Percentiles rank a stretch among this genome's conserved stretches.
Evolutionary conservation across 2,888 invertebrate species (phyloP).

Genomic region (Ischnura elegans): DNA sequence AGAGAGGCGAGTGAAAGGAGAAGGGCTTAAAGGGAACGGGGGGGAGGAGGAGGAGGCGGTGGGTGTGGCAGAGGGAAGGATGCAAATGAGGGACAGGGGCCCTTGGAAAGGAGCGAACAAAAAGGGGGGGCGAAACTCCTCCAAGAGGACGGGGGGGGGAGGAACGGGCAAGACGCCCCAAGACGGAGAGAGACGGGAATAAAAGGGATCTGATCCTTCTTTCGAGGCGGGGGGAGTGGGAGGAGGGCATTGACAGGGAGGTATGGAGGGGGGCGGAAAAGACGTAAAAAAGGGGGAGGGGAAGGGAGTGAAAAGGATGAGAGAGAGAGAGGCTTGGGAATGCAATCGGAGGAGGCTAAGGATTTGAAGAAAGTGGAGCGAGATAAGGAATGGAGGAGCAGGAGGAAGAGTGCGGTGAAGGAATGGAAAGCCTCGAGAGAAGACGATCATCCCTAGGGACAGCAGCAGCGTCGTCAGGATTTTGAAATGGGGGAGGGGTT

Average conservation of each 20-base stretch:
- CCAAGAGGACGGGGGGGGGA: too few species aligned
- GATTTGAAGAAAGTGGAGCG: background rate
- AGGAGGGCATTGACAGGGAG: background rate
- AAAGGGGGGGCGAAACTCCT: too few species aligned
- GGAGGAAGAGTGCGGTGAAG: background rate
- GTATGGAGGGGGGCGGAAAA: background rate
- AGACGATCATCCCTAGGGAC: background rate
- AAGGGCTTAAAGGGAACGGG: background rate
- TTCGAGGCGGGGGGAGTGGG: background rate
- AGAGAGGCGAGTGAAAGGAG: background rate
- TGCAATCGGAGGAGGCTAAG: background rate
- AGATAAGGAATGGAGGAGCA: background rate
- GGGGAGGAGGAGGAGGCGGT: background rate
- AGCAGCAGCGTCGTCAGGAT: too few species aligned
- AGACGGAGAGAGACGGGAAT: constrained; percentile 17
- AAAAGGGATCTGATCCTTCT: constrained; percentile 25
- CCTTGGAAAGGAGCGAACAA: background rate
- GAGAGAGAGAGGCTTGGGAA: background rate
- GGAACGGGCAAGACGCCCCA: background rate
- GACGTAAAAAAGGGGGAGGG: background rate
- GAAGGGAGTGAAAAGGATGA: background rate
- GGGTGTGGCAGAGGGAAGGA: background rate
- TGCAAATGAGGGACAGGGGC: constrained; percentile 18
- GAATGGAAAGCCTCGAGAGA: background rate
- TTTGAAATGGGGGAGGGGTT: too few species aligned